Conservation (phyloP, 2,797 vertebrate species). For the Cyclura pinguis region DNA sequence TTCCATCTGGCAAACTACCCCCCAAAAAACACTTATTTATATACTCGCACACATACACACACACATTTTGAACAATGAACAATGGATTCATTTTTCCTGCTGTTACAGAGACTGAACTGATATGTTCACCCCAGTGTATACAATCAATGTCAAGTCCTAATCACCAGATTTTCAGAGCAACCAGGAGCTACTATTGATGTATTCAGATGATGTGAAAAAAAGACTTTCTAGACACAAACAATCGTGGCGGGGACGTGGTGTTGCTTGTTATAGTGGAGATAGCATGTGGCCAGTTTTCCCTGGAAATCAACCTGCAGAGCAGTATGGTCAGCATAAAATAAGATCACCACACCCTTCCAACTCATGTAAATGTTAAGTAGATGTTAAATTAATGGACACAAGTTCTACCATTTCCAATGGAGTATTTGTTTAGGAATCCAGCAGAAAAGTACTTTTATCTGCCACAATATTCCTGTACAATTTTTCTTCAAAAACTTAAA, state of each 20-base stretch:
- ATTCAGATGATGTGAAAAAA: background rate
- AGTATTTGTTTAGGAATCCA: background rate
- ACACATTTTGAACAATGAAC: background rate
- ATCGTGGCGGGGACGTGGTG: too few species aligned
- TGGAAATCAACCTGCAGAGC: background rate
- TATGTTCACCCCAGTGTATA: background rate
- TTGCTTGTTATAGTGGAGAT: background rate
- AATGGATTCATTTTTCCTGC: constrained; percentile 2
- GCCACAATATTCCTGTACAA: background rate
- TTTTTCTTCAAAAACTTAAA: background rate
- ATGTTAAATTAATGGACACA: background rate
- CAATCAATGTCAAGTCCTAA: background rate
- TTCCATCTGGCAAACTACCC: background rate
- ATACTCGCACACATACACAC: background rate
- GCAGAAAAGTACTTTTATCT: background rate
- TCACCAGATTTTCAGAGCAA: background rate
- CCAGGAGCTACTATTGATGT: background rate
- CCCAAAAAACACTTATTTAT: background rate
- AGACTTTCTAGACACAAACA: background rate
- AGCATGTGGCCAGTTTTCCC: background rate
- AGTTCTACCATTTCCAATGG: background rate
- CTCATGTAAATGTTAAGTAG: background rate
- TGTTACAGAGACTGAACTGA: background rate
- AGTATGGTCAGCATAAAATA: background rate
- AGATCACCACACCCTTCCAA: background rate